A percentile compares a stretch with the other conserved stretches of the same genome.
Evolutionary conservation across 2,797 vertebrate genomes (phyloP).

Genomic region (Cyprinodon diabolis): DNA sequence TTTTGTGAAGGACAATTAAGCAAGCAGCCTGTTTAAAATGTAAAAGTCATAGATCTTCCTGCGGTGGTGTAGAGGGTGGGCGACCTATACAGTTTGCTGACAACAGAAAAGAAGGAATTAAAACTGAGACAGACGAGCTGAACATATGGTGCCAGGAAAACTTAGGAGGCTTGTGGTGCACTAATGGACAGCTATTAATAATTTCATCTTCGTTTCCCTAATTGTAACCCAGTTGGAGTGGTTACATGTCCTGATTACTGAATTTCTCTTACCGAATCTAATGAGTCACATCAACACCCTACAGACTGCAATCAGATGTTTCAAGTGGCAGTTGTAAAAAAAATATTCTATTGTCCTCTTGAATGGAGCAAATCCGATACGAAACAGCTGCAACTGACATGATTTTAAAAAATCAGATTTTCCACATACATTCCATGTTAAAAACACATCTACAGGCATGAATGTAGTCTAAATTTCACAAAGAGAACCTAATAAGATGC

Average conservation of each 20-base stretch:
- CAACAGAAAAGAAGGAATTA: not conserved
- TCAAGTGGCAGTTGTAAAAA: not conserved
- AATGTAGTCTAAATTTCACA: not conserved
- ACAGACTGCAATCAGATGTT: slow-evolving; percentile 16
- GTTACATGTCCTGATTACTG: slow-evolving; percentile 38
- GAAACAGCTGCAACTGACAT: not conserved
- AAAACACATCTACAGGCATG: not conserved
- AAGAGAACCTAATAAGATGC: not conserved
- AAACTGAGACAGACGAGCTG: not conserved
- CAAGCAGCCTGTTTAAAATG: slow-evolving; percentile 50
- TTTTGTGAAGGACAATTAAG: slow-evolving; percentile 27
- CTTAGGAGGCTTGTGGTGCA: slow-evolving; percentile 28
- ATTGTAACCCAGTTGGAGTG: slow-evolving; percentile 15
- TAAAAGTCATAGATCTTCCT: slow-evolving; percentile 30
- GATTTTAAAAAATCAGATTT: not conserved
- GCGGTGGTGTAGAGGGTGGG: slow-evolving; percentile 4
- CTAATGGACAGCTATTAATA: slow-evolving; percentile 27
- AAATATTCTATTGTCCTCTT: not conserved
- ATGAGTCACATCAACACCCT: slow-evolving; percentile 14
- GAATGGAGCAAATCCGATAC: not conserved
- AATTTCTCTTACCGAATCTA: slow-evolving; percentile 24
- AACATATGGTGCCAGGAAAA: slow-evolving; percentile 19
- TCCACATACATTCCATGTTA: not conserved
- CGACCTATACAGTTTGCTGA: slow-evolving; percentile 37
- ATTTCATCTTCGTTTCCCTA: slow-evolving; percentile 18